Conservation (phyloP, 2,797 vertebrate species). For the Phylloscopus collybita region DNA sequence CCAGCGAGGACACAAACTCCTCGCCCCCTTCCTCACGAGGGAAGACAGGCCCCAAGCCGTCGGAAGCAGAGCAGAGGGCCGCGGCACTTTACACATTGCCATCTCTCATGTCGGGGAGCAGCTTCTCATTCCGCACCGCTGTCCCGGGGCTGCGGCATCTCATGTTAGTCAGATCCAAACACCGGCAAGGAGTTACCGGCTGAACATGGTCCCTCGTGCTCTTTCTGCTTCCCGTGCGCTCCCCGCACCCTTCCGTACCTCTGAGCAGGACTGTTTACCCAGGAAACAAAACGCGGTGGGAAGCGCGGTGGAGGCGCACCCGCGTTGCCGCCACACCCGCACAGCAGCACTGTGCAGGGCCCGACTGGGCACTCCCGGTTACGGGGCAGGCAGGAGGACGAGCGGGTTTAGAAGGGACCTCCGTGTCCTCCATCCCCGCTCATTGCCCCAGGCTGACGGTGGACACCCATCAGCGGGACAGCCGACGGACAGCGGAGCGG, state of each 20-base stretch:
- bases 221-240: neutral
- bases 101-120: neutral
- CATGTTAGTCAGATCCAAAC: neutral
- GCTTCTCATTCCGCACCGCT: neutral
- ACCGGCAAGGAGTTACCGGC: neutral
- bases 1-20: neutral
- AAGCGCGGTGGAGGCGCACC: neutral
- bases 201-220: rapidly evolving
- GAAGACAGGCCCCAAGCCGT: neutral
- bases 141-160: neutral
- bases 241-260: neutral
- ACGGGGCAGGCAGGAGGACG: neutral
- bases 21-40: rapidly evolving
- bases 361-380: neutral
- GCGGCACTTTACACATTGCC: too few species aligned
- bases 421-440: neutral
- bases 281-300: neutral
- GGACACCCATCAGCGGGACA: neutral
- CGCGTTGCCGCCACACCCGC: neutral
- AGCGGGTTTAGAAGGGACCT: neutral
- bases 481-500: neutral
- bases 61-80: neutral
- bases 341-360: neutral
- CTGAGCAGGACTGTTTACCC: neutral
- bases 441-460: neutral